phyloP scores from a whole-genome alignment of 2,888 invertebrate genomes.

The Caprella mutica region DNA sequence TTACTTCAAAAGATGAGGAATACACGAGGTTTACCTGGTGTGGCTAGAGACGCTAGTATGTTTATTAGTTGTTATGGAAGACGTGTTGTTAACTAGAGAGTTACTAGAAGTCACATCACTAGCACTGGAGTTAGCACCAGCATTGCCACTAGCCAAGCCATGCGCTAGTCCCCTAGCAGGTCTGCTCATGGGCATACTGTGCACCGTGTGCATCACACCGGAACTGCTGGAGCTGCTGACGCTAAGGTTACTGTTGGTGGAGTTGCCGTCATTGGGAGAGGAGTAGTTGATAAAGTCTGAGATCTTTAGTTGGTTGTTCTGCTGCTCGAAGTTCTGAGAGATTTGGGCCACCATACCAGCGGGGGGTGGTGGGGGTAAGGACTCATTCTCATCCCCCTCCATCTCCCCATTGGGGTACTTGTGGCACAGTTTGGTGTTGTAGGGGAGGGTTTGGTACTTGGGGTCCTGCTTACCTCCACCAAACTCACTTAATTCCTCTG shows the following conservation, averaged over 20 bases:
- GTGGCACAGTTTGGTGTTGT: conserved; percentile 63
- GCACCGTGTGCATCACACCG: conserved; percentile 23
- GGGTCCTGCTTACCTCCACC: conserved; percentile 72
- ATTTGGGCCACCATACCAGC: neutral
- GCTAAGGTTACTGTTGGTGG: neutral
- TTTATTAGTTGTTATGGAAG: too few species aligned
- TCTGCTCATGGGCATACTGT: conserved; percentile 26
- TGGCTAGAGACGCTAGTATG: too few species aligned
- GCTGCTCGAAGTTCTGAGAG: conserved; percentile 12
- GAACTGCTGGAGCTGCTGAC: neutral
- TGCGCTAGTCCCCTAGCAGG: conserved; percentile 23
- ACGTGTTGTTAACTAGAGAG: too few species aligned
- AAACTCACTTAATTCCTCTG: conserved; percentile 43
- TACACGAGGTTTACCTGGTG: too few species aligned
- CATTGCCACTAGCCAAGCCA: too few species aligned
- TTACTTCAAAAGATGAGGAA: too few species aligned
- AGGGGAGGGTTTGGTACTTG: conserved; percentile 82
- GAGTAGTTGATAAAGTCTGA: neutral
- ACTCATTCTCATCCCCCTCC: neutral
- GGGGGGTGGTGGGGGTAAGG: neutral
- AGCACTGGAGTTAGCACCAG: too few species aligned
- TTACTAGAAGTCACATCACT: too few species aligned
- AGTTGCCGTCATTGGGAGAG: neutral
- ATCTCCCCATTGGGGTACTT: neutral
- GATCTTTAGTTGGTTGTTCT: neutral